These are phyloP conservation scores for Triplophysa bombifrons DNA, from an alignment of 2,797 vertebrate genomes.

Conservation along the genomic window DNA sequence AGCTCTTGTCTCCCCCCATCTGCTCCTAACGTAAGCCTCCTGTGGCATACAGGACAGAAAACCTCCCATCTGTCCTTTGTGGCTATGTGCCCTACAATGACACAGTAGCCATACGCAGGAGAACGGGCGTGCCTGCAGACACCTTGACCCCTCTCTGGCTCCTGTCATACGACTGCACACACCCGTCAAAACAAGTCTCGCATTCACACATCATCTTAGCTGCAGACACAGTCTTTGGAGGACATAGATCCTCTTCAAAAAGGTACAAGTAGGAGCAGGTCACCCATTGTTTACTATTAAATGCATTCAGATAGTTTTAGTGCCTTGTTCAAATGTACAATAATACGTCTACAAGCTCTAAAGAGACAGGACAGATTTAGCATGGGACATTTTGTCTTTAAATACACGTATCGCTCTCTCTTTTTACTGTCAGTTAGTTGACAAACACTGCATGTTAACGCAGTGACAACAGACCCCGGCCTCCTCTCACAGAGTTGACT, in stretches of 20 bases:
- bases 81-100: constrained; percentile 39
- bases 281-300: not conserved
- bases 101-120: constrained; percentile 48
- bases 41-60: constrained; percentile 25
- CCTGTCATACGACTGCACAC: not conserved
- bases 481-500: too few species aligned
- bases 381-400: too few species aligned
- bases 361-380: too few species aligned
- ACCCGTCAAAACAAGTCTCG: not conserved
- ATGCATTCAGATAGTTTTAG: not conserved
- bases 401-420: too few species aligned
- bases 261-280: constrained; percentile 13
- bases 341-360: too few species aligned
- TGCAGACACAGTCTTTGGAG: not conserved
- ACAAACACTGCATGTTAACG: too few species aligned
- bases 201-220: not conserved
- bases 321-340: too few species aligned
- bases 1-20: constrained; percentile 49
- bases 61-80: constrained; percentile 52
- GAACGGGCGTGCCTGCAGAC: constrained; percentile 20
- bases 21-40: constrained; percentile 41
- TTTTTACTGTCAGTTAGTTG: too few species aligned
- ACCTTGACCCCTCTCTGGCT: constrained; percentile 16
- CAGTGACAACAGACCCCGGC: too few species aligned
- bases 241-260: constrained; percentile 10